phyloP scores from a whole-genome alignment of 2,797 vertebrate genomes.

The Darevskia nairensis region DNA sequence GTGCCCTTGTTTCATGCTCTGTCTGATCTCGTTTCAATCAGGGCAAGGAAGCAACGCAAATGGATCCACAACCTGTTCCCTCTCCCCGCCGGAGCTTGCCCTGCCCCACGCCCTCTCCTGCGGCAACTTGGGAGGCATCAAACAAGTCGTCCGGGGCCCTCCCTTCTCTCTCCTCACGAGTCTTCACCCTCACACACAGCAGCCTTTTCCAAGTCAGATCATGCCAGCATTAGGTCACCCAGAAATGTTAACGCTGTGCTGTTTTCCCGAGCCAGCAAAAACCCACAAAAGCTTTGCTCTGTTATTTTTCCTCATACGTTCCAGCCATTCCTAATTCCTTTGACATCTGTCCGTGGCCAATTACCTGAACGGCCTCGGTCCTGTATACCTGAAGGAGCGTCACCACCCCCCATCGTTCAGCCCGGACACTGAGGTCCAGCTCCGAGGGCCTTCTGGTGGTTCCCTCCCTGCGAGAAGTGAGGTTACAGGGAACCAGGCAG shows the following conservation, averaged over 20 bases:
- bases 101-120: constrained; percentile 43
- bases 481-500: too few species aligned
- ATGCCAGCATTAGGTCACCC: neutral
- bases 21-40: neutral
- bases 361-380: fast-evolving
- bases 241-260: neutral
- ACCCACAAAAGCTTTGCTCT: too few species aligned
- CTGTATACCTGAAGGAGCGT: too few species aligned
- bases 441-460: fast-evolving
- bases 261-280: neutral
- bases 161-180: constrained; percentile 37
- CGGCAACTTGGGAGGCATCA: constrained; percentile 1
- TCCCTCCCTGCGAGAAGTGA: too few species aligned
- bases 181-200: constrained; percentile 23
- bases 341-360: neutral
- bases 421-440: too few species aligned
- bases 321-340: neutral
- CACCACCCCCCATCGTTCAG: too few species aligned
- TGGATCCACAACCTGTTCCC: neutral
- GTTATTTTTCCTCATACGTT: neutral
- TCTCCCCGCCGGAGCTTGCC: neutral
- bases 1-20: neutral
- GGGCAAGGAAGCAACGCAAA: constrained; percentile 54
- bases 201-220: neutral
- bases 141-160: constrained; percentile 32